These are phyloP conservation scores for Stigmatopora nigra DNA, from an alignment of 2,113 vertebrate species.

Conservation along the genomic window DNA sequence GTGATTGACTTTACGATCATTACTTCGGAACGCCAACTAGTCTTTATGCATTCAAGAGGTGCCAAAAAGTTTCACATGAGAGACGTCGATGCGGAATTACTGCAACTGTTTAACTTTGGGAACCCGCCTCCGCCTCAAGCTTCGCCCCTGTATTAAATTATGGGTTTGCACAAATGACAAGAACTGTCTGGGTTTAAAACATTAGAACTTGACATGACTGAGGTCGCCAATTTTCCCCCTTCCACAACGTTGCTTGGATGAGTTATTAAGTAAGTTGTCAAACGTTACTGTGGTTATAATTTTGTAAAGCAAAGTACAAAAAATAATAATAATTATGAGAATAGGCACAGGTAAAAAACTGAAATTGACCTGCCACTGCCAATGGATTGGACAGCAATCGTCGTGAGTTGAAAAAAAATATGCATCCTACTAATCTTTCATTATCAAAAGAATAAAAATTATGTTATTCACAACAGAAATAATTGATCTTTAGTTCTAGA, in stretches of 20 bases:
- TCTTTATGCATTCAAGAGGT: slow-evolving; percentile 91
- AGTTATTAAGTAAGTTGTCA: slow-evolving; percentile 46
- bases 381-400: too few species aligned
- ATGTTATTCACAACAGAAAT: slow-evolving; percentile 13
- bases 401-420: not conserved
- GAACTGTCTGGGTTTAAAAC: slow-evolving; percentile 76
- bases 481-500: slow-evolving; percentile 14
- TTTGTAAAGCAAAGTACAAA: slow-evolving; percentile 7
- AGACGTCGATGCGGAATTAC: slow-evolving; percentile 65
- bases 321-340: slow-evolving; percentile 1
- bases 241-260: slow-evolving; percentile 59
- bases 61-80: slow-evolving; percentile 73
- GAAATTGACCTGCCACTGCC: not conserved
- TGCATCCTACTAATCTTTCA: not conserved
- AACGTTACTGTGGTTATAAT: slow-evolving; percentile 40
- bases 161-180: slow-evolving; percentile 74
- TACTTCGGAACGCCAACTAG: slow-evolving; percentile 80
- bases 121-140: slow-evolving; percentile 48
- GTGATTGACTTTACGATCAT: slow-evolving; percentile 96
- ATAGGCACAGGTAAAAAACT: not conserved
- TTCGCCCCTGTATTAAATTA: slow-evolving; percentile 74
- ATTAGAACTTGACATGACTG: slow-evolving; percentile 76
- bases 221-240: slow-evolving; percentile 68
- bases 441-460: not conserved
- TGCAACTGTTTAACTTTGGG: slow-evolving; percentile 36